phyloP scores from a whole-genome alignment of 2,113 vertebrate genomes.

The Solea solea region DNA sequence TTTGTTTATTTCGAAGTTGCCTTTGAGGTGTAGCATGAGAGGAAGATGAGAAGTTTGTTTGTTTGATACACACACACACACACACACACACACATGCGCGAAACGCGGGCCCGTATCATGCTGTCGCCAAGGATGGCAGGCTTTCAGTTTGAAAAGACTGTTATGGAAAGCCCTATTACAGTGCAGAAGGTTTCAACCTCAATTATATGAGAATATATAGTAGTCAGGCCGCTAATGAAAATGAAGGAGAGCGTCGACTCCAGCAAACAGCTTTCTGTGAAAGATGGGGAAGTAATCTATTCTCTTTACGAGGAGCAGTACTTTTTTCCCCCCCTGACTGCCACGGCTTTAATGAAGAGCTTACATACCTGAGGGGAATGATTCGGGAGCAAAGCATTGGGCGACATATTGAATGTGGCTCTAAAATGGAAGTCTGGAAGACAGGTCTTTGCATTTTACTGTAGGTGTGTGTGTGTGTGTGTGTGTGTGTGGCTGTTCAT shows the following conservation, averaged over 20 bases:
- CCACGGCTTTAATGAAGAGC: constrained; percentile 73
- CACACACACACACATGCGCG: constrained; percentile 24
- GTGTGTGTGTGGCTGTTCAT: no score
- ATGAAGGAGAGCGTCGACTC: constrained; percentile 73
- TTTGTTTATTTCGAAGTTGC: constrained; percentile 50
- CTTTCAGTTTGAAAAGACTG: constrained; percentile 76
- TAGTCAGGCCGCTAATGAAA: constrained; percentile 79
- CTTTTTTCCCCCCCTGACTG: constrained; percentile 60
- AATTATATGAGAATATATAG: constrained; percentile 80
- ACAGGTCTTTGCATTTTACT: constrained; percentile 19
- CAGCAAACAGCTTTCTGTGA: constrained; percentile 69
- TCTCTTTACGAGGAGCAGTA: constrained; percentile 74
- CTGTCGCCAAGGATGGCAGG: constrained; percentile 65
- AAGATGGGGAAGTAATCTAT: constrained; percentile 76
- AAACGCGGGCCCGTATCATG: constrained; percentile 45
- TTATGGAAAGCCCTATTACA: constrained; percentile 80
- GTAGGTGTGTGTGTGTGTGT: not conserved
- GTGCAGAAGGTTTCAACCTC: constrained; percentile 77
- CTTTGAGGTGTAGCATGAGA: constrained; percentile 64
- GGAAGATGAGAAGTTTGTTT: constrained; percentile 59
- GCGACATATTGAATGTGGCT: constrained; percentile 52
- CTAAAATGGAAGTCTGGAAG: constrained; percentile 40
- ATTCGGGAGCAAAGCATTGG: constrained; percentile 49
- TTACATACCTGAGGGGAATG: constrained; percentile 67
- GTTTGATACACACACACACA: constrained; percentile 45